phyloP scores from a whole-genome alignment of 2,113 vertebrate species.

The Meles meles region DNA sequence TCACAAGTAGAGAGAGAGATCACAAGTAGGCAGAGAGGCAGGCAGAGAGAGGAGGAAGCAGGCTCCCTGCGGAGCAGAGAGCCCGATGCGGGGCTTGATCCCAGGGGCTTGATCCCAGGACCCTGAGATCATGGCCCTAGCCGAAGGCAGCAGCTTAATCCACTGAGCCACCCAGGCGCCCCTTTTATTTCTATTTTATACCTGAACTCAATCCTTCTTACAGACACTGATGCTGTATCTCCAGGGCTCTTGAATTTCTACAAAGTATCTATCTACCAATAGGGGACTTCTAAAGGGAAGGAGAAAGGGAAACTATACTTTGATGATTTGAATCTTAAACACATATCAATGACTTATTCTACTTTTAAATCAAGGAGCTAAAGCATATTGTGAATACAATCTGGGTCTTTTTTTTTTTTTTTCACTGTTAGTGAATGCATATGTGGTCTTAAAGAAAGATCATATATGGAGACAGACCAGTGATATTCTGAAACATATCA shows the following conservation, averaged over 20 bases:
- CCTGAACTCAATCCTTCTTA: background rate
- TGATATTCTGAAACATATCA: background rate
- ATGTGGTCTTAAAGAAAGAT: background rate
- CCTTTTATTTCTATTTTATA: background rate
- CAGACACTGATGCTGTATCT: background rate
- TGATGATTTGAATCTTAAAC: background rate
- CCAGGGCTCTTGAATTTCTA: background rate
- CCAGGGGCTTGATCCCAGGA: too few relatives aligned
- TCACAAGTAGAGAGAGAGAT: too few relatives aligned
- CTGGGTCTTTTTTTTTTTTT: background rate
- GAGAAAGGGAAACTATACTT: background rate
- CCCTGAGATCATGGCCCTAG: too few relatives aligned
- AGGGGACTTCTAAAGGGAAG: background rate
- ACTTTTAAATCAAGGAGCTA: background rate
- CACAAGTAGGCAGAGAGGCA: too few relatives aligned
- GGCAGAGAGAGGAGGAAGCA: too few relatives aligned
- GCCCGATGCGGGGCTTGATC: too few relatives aligned
- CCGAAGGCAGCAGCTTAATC: too few relatives aligned
- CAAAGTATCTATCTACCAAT: background rate
- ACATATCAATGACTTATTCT: background rate
- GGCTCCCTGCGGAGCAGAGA: too few relatives aligned
- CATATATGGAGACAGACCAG: background rate
- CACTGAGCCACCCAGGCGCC: too few relatives aligned
- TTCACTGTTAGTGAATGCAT: background rate
- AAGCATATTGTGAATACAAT: background rate